phyloP scores from a whole-genome alignment of 2,113 vertebrate genomes.

The Ageneiosus marmoratus region DNA sequence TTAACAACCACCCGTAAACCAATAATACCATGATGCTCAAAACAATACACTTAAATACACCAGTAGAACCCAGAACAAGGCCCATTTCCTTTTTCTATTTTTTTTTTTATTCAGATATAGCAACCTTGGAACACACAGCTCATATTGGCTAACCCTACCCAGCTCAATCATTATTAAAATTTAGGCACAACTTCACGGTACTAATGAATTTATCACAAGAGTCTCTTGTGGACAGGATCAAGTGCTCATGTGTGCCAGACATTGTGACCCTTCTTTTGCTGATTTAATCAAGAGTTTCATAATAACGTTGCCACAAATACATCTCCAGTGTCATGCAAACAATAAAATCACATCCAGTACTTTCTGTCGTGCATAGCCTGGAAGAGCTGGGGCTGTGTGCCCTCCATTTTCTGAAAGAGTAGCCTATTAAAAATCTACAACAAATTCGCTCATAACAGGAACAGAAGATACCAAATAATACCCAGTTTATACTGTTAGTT shows the following conservation, averaged over 20 bases:
- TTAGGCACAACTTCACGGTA: neutral
- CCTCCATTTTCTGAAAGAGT: neutral
- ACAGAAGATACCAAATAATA: neutral
- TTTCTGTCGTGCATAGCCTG: neutral
- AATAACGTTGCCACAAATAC: neutral
- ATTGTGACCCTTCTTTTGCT: neutral
- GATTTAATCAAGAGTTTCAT: neutral
- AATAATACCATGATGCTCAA: neutral
- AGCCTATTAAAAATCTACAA: neutral
- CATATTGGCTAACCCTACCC: slow-evolving; percentile 1
- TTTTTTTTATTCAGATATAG: slow-evolving; percentile 17
- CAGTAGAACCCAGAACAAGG: neutral
- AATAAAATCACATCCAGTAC: neutral
- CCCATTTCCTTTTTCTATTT: slow-evolving; percentile 23
- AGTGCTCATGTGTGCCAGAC: neutral
- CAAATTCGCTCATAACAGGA: neutral
- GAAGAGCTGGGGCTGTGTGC: neutral
- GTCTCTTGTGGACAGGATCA: neutral
- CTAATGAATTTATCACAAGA: slow-evolving; percentile 31
- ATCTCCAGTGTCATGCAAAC: neutral
- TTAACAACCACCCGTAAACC: no score
- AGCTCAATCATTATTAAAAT: slow-evolving; percentile 27
- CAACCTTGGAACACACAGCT: slow-evolving; percentile 19
- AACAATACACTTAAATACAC: neutral
- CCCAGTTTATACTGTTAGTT: neutral